These are phyloP conservation scores for Meteorus cinctellus DNA, from an alignment of 2,888 invertebrate species.

Conservation along the genomic window DNA sequence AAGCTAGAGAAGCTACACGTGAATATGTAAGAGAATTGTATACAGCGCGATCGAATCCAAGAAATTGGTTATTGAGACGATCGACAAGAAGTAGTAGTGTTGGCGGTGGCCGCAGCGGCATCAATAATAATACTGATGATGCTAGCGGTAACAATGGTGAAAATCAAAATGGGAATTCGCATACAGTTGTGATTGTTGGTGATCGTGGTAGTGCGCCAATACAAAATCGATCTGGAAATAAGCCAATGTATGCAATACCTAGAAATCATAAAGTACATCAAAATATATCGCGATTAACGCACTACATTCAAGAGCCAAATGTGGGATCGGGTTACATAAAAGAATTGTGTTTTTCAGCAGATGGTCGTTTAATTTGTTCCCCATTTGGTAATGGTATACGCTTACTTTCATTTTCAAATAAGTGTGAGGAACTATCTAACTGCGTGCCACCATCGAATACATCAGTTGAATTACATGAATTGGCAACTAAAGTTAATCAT, in stretches of 20 bases:
- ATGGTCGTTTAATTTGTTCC: constrained; percentile 92
- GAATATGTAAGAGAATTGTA: constrained; percentile 71
- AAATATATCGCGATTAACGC: constrained; percentile 86
- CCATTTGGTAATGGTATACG: constrained; percentile 91
- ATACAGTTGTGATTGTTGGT: constrained; percentile 70
- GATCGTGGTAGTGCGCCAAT: constrained; percentile 62
- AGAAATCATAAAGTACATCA: constrained; percentile 77
- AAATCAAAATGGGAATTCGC: constrained; percentile 61
- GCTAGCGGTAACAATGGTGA: constrained; percentile 58
- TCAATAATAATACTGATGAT: constrained; percentile 53
- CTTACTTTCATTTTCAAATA: constrained; percentile 85
- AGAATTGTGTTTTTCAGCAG: constrained; percentile 91
- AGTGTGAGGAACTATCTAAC: constrained; percentile 86
- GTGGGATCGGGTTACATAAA: constrained; percentile 94
- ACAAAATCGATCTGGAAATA: constrained; percentile 62
- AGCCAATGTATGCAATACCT: constrained; percentile 68
- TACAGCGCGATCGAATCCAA: constrained; percentile 44
- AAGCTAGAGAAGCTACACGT: constrained; percentile 77
- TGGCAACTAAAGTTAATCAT: constrained; percentile 84
- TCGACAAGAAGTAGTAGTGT: constrained; percentile 48
- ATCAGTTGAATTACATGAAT: constrained; percentile 77
- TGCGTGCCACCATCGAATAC: constrained; percentile 76
- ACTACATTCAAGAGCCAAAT: constrained; percentile 89
- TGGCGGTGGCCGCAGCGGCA: constrained; percentile 49
- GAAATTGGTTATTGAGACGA: constrained; percentile 58